Conservation (phyloP, 1,140 invertebrate species). For the Papilio polytes region DNA sequence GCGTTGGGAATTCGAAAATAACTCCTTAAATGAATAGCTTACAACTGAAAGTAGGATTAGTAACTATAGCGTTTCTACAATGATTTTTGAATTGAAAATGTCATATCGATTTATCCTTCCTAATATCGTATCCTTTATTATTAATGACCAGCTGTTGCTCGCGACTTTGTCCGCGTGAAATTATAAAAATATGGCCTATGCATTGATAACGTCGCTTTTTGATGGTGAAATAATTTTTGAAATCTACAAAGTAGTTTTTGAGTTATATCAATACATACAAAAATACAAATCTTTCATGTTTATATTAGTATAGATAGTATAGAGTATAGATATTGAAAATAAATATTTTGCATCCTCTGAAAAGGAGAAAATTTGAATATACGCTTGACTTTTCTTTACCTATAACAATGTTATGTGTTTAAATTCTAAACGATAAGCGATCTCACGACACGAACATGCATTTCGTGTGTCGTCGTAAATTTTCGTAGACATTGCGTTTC, state of each 20-base stretch:
- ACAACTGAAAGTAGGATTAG: not conserved
- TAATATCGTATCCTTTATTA: too few species aligned
- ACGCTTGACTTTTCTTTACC: not conserved
- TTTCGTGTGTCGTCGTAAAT: conserved; percentile 57
- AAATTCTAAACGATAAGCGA: conserved; percentile 51
- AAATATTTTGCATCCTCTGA: not conserved
- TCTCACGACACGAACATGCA: conserved; percentile 59
- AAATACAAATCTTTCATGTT: too few species aligned
- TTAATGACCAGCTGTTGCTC: too few species aligned
- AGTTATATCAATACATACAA: too few species aligned
- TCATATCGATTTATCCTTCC: not conserved
- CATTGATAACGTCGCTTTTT: too few species aligned
- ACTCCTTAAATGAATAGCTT: conserved; percentile 7
- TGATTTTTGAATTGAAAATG: not conserved
- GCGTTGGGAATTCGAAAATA: conserved; percentile 6
- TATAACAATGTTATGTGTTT: not conserved
- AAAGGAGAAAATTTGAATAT: not conserved
- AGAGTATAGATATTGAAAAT: not conserved
- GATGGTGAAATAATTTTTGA: too few species aligned
- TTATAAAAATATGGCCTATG: too few species aligned
- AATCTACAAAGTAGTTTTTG: too few species aligned
- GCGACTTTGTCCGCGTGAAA: too few species aligned
- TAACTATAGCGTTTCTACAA: not conserved
- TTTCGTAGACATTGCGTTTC: conserved; percentile 52
- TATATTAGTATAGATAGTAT: too few species aligned